phyloP scores from a whole-genome alignment of 2,888 invertebrate genomes.

The Tenthredo distinguenda region DNA sequence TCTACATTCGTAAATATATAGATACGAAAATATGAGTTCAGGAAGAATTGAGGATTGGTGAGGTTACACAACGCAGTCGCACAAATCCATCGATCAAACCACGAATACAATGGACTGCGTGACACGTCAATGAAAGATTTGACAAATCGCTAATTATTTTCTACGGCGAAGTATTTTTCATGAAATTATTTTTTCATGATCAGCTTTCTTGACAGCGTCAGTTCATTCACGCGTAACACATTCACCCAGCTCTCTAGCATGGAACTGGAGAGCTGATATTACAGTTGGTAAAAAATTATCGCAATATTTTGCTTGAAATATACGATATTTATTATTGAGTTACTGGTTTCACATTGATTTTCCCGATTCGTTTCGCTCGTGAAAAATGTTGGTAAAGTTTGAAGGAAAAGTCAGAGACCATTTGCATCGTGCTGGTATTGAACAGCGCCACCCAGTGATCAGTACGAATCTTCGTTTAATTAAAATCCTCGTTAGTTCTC shows the following conservation, averaged over 20 bases:
- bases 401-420: not conserved
- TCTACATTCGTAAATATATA: not conserved
- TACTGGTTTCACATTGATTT: not conserved
- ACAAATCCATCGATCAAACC: constrained; percentile 4
- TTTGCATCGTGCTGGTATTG: constrained; percentile 28
- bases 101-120: constrained; percentile 9
- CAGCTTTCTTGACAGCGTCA: not conserved
- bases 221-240: not conserved
- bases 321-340: not conserved
- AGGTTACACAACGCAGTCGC: not conserved
- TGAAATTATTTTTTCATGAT: not conserved
- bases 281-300: not conserved
- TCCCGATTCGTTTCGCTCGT: not conserved
- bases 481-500: constrained; percentile 36
- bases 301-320: not conserved
- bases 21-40: not conserved
- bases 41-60: not conserved
- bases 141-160: constrained; percentile 5
- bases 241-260: not conserved
- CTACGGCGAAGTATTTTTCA: not conserved
- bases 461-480: constrained; percentile 30
- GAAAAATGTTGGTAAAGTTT: not conserved
- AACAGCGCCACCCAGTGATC: not conserved
- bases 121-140: constrained; percentile 2
- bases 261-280: not conserved